Percentiles rank a stretch among this genome's conserved stretches.
These are phyloP conservation scores for Temnothorax rugatulus DNA, from an alignment of 2,888 invertebrate species.

Conservation along the genomic window DNA sequence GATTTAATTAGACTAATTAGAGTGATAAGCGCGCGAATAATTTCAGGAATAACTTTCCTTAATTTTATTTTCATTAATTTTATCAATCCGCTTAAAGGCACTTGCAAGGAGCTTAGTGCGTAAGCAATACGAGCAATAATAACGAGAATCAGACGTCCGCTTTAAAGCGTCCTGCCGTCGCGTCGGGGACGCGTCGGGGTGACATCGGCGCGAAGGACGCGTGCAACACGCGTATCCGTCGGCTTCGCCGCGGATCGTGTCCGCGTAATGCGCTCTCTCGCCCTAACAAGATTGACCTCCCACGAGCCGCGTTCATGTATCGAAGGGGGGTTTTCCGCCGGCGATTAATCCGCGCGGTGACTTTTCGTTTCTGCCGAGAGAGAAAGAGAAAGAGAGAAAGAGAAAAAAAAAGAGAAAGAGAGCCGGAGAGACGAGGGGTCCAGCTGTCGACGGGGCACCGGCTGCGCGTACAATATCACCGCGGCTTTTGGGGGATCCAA, in stretches of 20 bases:
- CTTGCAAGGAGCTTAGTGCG: too few species aligned
- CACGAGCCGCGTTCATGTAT: constrained; percentile 42
- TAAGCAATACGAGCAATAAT: not conserved
- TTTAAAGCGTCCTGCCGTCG: not conserved
- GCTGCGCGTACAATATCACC: constrained; percentile 82
- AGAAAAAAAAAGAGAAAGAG: constrained; percentile 40
- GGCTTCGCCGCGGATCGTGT: constrained; percentile 40
- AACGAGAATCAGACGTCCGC: constrained; percentile 4
- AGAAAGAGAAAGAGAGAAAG: constrained; percentile 29
- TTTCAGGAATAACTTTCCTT: not conserved
- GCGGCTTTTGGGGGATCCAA: constrained; percentile 78
- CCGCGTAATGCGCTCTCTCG: constrained; percentile 76
- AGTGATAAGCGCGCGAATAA: not conserved
- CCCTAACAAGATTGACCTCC: constrained; percentile 72
- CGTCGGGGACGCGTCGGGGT: not conserved
- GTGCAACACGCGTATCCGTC: constrained; percentile 21
- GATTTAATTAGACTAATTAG: not conserved
- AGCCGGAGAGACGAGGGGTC: constrained; percentile 63
- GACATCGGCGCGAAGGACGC: not conserved
- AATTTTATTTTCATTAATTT: not conserved
- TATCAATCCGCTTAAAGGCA: not conserved
- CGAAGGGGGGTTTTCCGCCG: constrained; percentile 49
- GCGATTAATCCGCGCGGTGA: constrained; percentile 76
- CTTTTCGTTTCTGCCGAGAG: constrained; percentile 67
- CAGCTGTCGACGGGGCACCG: constrained; percentile 84